phyloP scores from a whole-genome alignment of 2,113 vertebrate genomes.

The Corapipo altera region DNA sequence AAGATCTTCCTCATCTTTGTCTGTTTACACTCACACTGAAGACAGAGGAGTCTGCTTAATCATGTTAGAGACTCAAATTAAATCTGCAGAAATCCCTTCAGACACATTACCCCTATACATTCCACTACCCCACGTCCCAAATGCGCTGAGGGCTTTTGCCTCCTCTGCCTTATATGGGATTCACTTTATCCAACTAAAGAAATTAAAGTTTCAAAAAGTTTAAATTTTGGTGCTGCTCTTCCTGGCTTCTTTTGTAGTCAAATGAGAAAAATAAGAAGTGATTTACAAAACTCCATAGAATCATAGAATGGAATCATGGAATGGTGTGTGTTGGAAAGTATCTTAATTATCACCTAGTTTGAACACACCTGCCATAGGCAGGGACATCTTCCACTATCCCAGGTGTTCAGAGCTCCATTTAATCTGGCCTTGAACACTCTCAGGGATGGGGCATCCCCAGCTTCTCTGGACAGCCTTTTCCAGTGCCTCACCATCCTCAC shows the following conservation, averaged over 20 bases:
- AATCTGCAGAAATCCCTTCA: neutral
- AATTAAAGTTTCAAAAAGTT: neutral
- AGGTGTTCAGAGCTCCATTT: neutral
- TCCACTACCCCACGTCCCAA: neutral
- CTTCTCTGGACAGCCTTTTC: neutral
- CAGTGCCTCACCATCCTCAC: neutral
- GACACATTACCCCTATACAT: neutral
- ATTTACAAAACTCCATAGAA: neutral
- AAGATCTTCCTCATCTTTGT: neutral
- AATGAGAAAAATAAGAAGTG: neutral
- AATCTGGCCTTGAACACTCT: too few species aligned
- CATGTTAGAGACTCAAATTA: neutral
- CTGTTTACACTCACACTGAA: neutral
- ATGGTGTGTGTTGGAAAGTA: neutral
- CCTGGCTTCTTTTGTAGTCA: neutral
- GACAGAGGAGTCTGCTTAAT: neutral
- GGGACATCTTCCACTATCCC: neutral
- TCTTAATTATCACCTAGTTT: neutral
- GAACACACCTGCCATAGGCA: neutral
- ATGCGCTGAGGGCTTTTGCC: neutral
- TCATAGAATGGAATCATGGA: neutral
- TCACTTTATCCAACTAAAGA: neutral
- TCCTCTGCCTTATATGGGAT: neutral
- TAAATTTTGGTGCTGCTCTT: neutral
- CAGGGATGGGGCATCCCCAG: accelerated